Evolutionary conservation across 2,113 vertebrate genomes (phyloP).

Genomic region (Caracal caracal): DNA sequence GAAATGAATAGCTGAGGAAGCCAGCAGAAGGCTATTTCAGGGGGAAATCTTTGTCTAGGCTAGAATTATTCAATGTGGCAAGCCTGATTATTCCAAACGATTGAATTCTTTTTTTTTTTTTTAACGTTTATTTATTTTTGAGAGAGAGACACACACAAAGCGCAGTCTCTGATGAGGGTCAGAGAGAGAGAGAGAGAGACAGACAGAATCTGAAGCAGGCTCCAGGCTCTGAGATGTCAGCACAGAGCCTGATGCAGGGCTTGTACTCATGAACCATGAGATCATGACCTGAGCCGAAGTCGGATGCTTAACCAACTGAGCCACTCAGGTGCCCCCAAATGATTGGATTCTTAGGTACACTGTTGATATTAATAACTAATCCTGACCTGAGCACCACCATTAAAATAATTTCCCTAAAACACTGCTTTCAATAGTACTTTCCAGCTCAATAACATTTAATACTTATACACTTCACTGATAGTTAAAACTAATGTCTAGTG

Average conservation of each 20-base stretch:
- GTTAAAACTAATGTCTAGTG: background rate
- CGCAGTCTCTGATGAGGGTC: too few relatives aligned
- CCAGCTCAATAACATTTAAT: background rate
- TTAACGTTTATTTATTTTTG: too few relatives aligned
- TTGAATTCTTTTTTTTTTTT: background rate
- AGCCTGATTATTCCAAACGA: background rate
- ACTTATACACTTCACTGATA: background rate
- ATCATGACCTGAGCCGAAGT: too few relatives aligned
- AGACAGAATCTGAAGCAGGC: too few relatives aligned
- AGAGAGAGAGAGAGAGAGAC: too few relatives aligned
- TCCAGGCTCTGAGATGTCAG: too few relatives aligned
- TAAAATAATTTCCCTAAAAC: background rate
- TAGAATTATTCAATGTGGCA: background rate
- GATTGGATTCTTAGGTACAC: background rate
- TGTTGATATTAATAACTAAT: background rate
- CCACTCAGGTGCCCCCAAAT: background rate
- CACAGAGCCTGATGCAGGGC: too few relatives aligned
- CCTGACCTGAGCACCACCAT: background rate
- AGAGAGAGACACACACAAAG: too few relatives aligned
- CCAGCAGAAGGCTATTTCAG: background rate
- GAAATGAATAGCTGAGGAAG: background rate
- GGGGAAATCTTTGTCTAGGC: background rate
- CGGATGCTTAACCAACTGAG: too few relatives aligned
- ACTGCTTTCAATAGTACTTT: background rate
- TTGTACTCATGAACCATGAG: too few relatives aligned